A percentile compares a stretch with the other conserved stretches of the same genome.
Evolutionary conservation across 1,140 invertebrate genomes (phyloP).

Genomic region (Tetramorium parvispinum): DNA sequence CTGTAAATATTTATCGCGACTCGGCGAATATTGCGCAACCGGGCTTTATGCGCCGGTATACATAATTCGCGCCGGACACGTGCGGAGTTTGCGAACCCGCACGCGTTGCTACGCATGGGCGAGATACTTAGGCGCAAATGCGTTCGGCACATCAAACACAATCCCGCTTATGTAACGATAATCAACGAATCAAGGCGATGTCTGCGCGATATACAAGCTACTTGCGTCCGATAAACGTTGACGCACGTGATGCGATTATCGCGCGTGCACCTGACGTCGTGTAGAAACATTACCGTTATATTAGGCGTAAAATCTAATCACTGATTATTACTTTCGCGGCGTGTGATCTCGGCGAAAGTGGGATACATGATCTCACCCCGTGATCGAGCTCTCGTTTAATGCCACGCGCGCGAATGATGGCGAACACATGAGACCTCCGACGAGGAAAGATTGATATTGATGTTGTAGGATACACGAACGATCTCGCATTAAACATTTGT

Average conservation of each 20-base stretch:
- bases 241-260: constrained; percentile 35
- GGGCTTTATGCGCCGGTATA: not conserved
- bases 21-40: not conserved
- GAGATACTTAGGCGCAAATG: not conserved
- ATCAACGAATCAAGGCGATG: constrained; percentile 51
- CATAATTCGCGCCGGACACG: constrained; percentile 18
- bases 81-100: constrained; percentile 4
- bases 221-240: constrained; percentile 58
- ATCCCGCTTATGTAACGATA: constrained; percentile 52
- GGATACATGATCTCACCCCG: too few species aligned
- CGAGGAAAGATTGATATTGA: not conserved
- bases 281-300: not conserved
- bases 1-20: constrained; percentile 25
- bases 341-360: not conserved
- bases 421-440: not conserved
- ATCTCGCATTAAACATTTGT: constrained; percentile 45
- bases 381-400: not conserved
- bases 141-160: constrained; percentile 6
- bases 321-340: constrained; percentile 12
- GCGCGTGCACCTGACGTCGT: not conserved
- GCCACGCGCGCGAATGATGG: not conserved
- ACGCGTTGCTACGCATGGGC: not conserved
- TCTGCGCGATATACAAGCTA: constrained; percentile 22
- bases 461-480: constrained; percentile 52
- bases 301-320: not conserved